phyloP scores from a whole-genome alignment of 2,113 vertebrate genomes.

The Brachyhypopomus gauderio region DNA sequence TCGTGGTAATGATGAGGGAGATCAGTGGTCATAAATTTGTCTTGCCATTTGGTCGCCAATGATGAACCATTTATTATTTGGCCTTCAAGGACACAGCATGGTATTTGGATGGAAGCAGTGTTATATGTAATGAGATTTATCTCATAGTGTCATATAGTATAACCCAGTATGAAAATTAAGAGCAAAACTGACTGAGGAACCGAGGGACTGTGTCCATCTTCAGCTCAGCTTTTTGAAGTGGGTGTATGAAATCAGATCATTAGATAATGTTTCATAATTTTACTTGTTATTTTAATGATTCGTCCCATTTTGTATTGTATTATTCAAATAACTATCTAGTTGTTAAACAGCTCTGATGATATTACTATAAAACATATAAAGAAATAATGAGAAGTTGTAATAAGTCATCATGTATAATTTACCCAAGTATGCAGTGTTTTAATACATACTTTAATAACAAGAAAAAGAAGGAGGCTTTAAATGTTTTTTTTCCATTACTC shows the following conservation, averaged over 20 bases:
- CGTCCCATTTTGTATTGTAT: too few relatives aligned
- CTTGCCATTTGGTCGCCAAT: constrained; percentile 73
- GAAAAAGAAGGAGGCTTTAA: constrained; percentile 18
- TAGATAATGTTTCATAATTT: neutral
- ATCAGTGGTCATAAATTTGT: constrained; percentile 78
- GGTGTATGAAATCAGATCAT: neutral
- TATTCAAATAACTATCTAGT: too few relatives aligned
- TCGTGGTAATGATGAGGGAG: constrained; percentile 75
- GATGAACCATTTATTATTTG: constrained; percentile 78
- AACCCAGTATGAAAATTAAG: constrained; percentile 74
- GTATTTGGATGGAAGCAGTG: constrained; percentile 74
- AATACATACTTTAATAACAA: neutral
- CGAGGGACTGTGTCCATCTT: constrained; percentile 1
- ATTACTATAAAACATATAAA: too few relatives aligned
- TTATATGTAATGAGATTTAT: constrained; percentile 75
- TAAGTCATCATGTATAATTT: neutral
- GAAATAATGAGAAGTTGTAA: too few relatives aligned
- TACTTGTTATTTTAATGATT: too few relatives aligned
- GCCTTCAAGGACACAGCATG: constrained; percentile 76
- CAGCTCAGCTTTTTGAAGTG: neutral
- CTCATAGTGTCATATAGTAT: constrained; percentile 76
- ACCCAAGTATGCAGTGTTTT: neutral
- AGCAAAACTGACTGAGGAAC: constrained; percentile 61
- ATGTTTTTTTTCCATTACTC: constrained; percentile 17
- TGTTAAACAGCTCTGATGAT: too few relatives aligned